Base-by-base conservation (phyloP, 2,888 invertebrate genomes). In the Acanthosepion lycidas region DNA sequence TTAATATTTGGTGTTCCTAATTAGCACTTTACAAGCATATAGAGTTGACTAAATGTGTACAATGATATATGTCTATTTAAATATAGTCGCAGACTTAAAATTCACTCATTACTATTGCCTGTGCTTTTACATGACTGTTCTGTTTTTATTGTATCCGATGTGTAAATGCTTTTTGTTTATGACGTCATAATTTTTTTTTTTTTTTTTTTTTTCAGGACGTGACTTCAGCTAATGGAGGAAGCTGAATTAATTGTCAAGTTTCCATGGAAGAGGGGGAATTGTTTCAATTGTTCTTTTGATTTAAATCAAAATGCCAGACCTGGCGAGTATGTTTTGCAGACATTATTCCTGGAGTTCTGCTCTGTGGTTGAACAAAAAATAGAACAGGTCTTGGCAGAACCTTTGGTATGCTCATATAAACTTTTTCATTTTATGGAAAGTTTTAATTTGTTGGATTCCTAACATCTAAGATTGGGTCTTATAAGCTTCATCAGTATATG, bases 241-340 rank as follows among this genome's bases (percentile, higher is more conserved):
- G 91, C 55, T 94, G 95, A 95, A 92, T 95, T 94, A n/a, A 94
- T 96, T 92, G 95, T 96, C 55, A 95, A 95, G 94, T 96, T 96
- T 95, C 96, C 96, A 95, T 96, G 96, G 96, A 95, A 96, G 91
- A 95, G 95, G 28, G 96, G 96, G 51, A 49, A 94, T 20, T 94
- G 94, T 42, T 95, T 59, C 26, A 94, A 94, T 4, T 94, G 94
- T n/a, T 92, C 78, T n/a, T 93, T 95, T 23, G 96, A 95, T 64
- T 96, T 96, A 53, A 96, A 96, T 94, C 95, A 95, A 94, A 95
- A 95, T 94, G 96, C 96, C 91, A 97, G 97, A 94, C 97, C 97
- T 28, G 99, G 99, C 23, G 99, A 99, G 97, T 99, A 98, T 98
- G 99, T 99, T 0, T 99, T 99, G 98, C 98, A 99, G 95, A 98